These are phyloP conservation scores for Listrodromus nycthemerus DNA, from an alignment of 2,888 invertebrate genomes.

Conservation along the genomic window DNA sequence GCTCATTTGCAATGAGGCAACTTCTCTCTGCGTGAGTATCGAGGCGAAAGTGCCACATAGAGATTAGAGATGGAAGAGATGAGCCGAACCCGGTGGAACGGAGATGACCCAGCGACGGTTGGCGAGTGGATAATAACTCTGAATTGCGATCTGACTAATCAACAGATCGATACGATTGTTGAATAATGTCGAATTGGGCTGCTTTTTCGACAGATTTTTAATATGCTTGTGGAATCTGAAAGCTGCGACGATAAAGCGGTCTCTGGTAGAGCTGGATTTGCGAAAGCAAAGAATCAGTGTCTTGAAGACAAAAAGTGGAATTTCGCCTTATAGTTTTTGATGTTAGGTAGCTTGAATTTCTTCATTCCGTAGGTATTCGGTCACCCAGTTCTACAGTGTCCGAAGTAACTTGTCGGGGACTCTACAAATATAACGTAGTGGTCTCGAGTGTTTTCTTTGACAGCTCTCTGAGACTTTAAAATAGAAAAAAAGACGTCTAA, in stretches of 20 bases:
- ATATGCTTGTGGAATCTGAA: background rate
- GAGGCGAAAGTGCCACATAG: constrained; percentile 16
- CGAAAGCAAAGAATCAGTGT: background rate
- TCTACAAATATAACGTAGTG: background rate
- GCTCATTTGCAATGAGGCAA: constrained; percentile 24
- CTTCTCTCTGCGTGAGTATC: constrained; percentile 8
- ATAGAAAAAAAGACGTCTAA: constrained; percentile 3
- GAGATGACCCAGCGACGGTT: background rate
- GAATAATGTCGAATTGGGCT: background rate
- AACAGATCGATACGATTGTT: background rate
- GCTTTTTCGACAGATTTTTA: background rate
- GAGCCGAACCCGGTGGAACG: constrained; percentile 1
- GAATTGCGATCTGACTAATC: background rate
- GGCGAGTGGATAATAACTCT: background rate
- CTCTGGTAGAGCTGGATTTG: background rate
- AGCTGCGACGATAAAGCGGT: background rate
- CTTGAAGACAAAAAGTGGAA: background rate
- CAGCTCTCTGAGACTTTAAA: background rate
- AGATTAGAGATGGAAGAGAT: constrained; percentile 23
- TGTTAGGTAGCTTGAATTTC: background rate
- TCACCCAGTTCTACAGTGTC: background rate
- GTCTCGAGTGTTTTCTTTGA: background rate
- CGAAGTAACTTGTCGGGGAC: constrained; percentile 1
- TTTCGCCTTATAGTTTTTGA: background rate
- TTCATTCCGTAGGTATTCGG: background rate